phyloP scores from a whole-genome alignment of 2,797 vertebrate species.

The Pogoniulus pusillus region DNA sequence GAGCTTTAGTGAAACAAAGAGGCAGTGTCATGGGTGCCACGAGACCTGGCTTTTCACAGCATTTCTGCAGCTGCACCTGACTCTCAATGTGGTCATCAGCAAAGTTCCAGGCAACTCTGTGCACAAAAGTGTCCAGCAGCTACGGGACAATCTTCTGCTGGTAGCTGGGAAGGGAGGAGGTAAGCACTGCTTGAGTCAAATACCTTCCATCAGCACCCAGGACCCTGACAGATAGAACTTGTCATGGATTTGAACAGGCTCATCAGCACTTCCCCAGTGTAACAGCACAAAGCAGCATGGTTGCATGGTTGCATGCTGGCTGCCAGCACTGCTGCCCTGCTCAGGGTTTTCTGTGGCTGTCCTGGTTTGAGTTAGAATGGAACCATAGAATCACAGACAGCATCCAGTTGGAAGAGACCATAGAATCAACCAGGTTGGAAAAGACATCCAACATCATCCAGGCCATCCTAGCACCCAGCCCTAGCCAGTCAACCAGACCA shows the following conservation, averaged over 20 bases:
- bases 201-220: not conserved
- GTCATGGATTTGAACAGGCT: not conserved
- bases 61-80: not conserved
- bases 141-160: accelerated
- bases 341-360: not conserved
- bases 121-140: not conserved
- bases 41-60: not conserved
- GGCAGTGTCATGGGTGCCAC: not conserved
- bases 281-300: not conserved
- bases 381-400: too few relatives aligned
- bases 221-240: not conserved
- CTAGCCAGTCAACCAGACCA: too few relatives aligned
- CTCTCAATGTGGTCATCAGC: not conserved
- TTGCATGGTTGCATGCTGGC: not conserved
- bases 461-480: too few relatives aligned
- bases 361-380: too few relatives aligned
- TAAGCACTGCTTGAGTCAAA: accelerated
- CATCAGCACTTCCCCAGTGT: accelerated
- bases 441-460: too few relatives aligned
- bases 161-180: not conserved
- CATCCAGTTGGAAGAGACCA: too few relatives aligned
- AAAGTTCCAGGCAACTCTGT: accelerated
- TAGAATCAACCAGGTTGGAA: too few relatives aligned
- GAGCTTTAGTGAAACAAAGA: not conserved
- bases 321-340: not conserved